Conservation (phyloP, 2,888 invertebrate genomes). For the Microchrysa polita region DNA sequence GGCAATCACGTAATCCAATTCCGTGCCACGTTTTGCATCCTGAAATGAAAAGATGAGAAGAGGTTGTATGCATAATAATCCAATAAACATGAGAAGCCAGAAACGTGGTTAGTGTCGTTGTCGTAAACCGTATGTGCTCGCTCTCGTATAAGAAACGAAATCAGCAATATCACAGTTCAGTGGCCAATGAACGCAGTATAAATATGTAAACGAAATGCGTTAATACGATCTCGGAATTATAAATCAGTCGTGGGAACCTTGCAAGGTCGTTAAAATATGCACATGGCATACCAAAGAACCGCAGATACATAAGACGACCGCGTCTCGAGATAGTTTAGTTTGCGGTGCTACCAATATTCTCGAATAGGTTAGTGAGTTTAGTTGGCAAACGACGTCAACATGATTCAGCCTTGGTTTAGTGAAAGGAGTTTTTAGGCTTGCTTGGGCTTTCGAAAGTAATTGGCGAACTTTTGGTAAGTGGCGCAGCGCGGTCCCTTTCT, state of each 20-base stretch:
- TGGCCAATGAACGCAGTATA: too few relatives aligned
- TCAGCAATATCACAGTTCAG: slow-evolving; percentile 23
- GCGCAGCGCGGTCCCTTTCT: too few relatives aligned
- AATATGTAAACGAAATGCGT: neutral
- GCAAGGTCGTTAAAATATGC: slow-evolving; percentile 40
- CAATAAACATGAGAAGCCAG: slow-evolving; percentile 34
- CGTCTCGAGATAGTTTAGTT: neutral
- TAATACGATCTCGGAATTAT: slow-evolving; percentile 15
- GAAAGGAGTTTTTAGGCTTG: too few relatives aligned
- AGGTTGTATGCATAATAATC: slow-evolving; percentile 3
- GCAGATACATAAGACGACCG: neutral
- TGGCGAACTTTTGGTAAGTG: too few relatives aligned
- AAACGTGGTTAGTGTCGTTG: too few relatives aligned
- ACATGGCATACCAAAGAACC: slow-evolving; percentile 40
- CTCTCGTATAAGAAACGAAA: slow-evolving; percentile 3
- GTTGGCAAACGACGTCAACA: neutral
- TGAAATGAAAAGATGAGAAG: slow-evolving; percentile 62
- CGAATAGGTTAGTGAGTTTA: neutral
- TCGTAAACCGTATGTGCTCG: neutral
- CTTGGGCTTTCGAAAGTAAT: too few relatives aligned
- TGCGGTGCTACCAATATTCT: slow-evolving; percentile 25
- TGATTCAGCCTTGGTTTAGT: too few relatives aligned
- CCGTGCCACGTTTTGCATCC: slow-evolving; percentile 82
- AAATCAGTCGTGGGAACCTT: slow-evolving; percentile 44
- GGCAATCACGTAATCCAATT: slow-evolving; percentile 83